Evolutionary conservation across 2,113 vertebrate species (phyloP), one percentile per base, ranked within the genome.

Genomic region (Ceyx cyanopectus): DNA sequence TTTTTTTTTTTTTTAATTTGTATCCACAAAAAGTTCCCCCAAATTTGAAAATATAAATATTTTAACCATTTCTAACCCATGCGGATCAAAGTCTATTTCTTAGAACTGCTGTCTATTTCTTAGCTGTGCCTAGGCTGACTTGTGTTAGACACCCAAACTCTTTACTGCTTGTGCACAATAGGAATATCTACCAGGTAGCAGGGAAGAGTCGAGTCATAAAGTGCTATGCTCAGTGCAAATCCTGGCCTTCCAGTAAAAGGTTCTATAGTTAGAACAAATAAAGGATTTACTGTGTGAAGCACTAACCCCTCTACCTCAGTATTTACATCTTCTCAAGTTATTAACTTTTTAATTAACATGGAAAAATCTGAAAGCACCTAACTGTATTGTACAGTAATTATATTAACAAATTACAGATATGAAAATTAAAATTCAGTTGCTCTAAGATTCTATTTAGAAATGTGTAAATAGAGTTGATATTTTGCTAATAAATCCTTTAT

Each of bases 271-370:
- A 72, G 81, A 82, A 95, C 94, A 97, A 97, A 94, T 74, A 92
- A 94, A 87, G 41, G 65, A 96, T 97, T 95, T 94, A 93, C 76
- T 93, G 67, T 88, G 58, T 85, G 19, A 19, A 95, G 78, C 66
- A 66, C 65, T 89, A 87, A 30, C 48, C 53, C 75, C 53, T 89
- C 78, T 88, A 78, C 94, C 81, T 93, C 91, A 81, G 51, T 90
- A 96, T 96, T 97, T 95, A 96, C 89, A 96, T 85, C 50, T 91
- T 96, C 95, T 96, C 96, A 97, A 96, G 89, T 97, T 97, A 97
- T 95, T 97, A 96, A 75, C 92, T 97, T 97, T 97, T 97, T 97
- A 97, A 98, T 97, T 98, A 97, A 98, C 93, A 93, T 75, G 69
- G 94, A 97, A 97, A 58, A 89, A 93, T 94, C 92, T 91, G 92